Evolutionary conservation across 2,113 vertebrate species (phyloP).

Genomic region (Spea multiplicata): DNA sequence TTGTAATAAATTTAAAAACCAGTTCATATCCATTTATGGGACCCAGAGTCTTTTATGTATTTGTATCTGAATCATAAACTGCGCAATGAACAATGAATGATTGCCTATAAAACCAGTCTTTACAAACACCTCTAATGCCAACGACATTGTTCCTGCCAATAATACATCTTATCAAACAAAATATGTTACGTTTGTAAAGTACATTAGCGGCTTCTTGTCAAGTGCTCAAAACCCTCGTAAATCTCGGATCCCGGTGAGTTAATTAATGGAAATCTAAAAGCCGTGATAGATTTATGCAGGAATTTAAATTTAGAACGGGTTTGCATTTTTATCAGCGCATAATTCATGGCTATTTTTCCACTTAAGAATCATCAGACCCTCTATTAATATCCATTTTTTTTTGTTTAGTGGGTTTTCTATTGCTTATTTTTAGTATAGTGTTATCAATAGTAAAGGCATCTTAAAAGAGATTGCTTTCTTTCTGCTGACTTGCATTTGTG

Average conservation of each 20-base stretch:
- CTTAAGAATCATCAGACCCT: neutral
- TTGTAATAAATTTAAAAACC: constrained; percentile 14
- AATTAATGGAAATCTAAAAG: constrained; percentile 36
- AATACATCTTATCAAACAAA: constrained; percentile 30
- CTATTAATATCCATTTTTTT: neutral
- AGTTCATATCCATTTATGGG: constrained; percentile 35
- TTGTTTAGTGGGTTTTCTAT: neutral
- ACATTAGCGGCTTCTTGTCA: constrained; percentile 15
- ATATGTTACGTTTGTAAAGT: constrained; percentile 29
- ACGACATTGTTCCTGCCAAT: constrained; percentile 29
- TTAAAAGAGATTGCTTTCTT: too few relatives aligned
- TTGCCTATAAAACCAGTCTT: constrained; percentile 28
- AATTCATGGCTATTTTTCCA: neutral
- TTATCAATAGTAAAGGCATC: too few relatives aligned
- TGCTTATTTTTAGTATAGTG: neutral
- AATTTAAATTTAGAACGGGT: constrained; percentile 7
- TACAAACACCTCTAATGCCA: constrained; percentile 35
- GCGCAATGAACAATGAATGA: constrained; percentile 38
- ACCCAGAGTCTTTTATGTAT: constrained; percentile 33
- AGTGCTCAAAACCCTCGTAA: constrained; percentile 3
- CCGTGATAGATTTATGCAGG: neutral
- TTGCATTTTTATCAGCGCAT: neutral
- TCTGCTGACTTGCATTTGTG: too few relatives aligned
- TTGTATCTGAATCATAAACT: constrained; percentile 36
- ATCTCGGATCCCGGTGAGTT: constrained; percentile 21